phyloP scores from a whole-genome alignment of 1,140 invertebrate species.

The Eufriesea mexicana region DNA sequence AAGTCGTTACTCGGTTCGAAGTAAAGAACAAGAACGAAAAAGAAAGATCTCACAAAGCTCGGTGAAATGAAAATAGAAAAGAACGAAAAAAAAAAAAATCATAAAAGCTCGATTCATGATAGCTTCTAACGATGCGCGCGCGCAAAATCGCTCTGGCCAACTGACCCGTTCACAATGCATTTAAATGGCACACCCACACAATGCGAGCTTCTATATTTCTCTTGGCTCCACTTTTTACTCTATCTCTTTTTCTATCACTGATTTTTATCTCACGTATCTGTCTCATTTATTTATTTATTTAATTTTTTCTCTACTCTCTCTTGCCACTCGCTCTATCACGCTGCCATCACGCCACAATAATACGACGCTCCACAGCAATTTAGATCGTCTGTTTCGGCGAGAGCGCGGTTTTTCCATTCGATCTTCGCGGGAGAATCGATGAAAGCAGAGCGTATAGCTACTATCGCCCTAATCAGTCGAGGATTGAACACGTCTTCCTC shows the following conservation, averaged over 20 bases:
- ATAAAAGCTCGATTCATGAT: constrained; percentile 23
- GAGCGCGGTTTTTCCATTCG: not conserved
- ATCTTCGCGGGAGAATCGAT: not conserved
- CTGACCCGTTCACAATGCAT: constrained; percentile 60
- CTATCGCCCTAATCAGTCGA: not conserved
- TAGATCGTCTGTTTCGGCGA: not conserved
- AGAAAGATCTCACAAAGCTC: constrained; percentile 57
- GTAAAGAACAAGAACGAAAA: constrained; percentile 32
- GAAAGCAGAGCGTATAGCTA: constrained; percentile 19
- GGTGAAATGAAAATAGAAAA: constrained; percentile 38
- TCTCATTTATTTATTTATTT: constrained; percentile 16
- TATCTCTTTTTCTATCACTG: constrained; percentile 30
- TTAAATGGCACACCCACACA: constrained; percentile 47
- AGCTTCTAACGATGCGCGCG: constrained; percentile 52
- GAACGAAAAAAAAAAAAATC: not conserved
- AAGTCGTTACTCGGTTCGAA: constrained; percentile 28
- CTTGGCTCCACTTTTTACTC: constrained; percentile 26
- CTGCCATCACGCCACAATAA: constrained; percentile 36
- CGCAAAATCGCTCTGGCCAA: constrained; percentile 49
- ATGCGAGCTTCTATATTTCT: constrained; percentile 48
- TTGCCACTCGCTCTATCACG: constrained; percentile 26
- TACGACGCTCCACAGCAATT: constrained; percentile 9
- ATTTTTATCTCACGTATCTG: constrained; percentile 21
- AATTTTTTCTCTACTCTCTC: constrained; percentile 7
- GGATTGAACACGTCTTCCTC: not conserved